Percentiles rank a stretch among this genome's conserved stretches.
phyloP scores from a whole-genome alignment of 1,140 invertebrate genomes.

The fruit fly (Drosophila melanogaster) region DNA sequence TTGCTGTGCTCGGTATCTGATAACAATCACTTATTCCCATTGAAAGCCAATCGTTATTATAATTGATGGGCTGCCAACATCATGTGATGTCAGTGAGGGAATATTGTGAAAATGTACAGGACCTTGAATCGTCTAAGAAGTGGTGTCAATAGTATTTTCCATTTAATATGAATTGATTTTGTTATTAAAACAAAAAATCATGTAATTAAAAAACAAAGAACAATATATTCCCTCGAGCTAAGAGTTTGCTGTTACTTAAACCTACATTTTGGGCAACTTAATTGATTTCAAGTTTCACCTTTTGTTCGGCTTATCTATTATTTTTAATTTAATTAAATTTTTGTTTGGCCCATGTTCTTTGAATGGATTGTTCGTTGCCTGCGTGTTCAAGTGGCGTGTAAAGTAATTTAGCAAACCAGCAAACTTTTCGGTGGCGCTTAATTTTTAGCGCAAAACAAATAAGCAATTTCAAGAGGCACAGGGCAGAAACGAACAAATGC shows the following conservation, averaged over 20 bases:
- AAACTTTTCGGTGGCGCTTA: slow-evolving; percentile 64
- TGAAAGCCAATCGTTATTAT: slow-evolving; percentile 49
- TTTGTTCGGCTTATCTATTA: slow-evolving; percentile 18
- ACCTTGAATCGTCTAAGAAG: background rate
- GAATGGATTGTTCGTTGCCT: slow-evolving; percentile 53
- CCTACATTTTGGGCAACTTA: background rate
- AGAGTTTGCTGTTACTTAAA: background rate
- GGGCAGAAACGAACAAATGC: slow-evolving; percentile 35
- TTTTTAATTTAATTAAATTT: slow-evolving; percentile 75
- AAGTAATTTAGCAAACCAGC: slow-evolving; percentile 68
- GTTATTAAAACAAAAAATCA: too few species aligned
- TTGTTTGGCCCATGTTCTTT: slow-evolving; percentile 22
- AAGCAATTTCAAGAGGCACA: slow-evolving; percentile 62
- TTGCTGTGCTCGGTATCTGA: slow-evolving; percentile 40
- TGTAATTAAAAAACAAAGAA: background rate
- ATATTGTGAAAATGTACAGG: slow-evolving; percentile 3
- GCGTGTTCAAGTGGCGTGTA: slow-evolving; percentile 81
- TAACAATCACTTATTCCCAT: slow-evolving; percentile 39
- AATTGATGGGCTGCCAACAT: slow-evolving; percentile 45
- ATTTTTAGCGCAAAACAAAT: slow-evolving; percentile 79
- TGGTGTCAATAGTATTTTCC: background rate
- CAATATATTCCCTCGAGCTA: background rate
- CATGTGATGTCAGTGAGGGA: background rate
- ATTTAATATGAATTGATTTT: background rate
- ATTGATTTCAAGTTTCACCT: slow-evolving; percentile 1